Conservation (phyloP, 2,113 vertebrate genomes). For the Chrysemys picta region DNA sequence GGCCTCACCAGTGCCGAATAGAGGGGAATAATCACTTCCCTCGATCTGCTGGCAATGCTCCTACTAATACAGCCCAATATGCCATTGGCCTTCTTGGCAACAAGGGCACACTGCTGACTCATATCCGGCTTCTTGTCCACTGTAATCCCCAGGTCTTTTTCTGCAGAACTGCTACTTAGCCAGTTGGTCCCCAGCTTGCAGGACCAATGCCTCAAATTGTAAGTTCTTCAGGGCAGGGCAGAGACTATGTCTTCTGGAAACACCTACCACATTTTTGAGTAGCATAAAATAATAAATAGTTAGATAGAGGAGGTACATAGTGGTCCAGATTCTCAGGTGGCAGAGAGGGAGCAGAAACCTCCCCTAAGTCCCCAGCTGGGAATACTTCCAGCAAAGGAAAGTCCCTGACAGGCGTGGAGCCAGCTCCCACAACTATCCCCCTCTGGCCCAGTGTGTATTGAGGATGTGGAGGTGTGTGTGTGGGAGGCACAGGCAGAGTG, state of each 20-base stretch:
- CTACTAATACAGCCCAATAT: too few species aligned
- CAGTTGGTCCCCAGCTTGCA: too few species aligned
- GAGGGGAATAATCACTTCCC: too few species aligned
- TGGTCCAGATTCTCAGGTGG: accelerated
- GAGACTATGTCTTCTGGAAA: background rate
- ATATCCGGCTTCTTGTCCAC: too few species aligned
- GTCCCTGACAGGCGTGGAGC: background rate
- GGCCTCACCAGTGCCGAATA: too few species aligned
- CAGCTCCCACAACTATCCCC: background rate
- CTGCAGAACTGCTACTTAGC: too few species aligned
- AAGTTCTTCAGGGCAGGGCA: background rate
- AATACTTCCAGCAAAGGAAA: background rate
- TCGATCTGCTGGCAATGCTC: too few species aligned
- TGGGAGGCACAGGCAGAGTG: background rate
- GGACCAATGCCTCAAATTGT: too few species aligned
- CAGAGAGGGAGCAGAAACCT: background rate
- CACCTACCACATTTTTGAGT: background rate
- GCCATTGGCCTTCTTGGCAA: too few species aligned
- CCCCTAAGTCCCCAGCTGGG: background rate
- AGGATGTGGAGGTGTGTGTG: background rate
- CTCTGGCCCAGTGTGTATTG: background rate
- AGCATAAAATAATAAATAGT: background rate
- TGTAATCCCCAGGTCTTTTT: too few species aligned
- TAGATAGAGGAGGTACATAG: background rate
- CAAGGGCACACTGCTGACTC: too few species aligned